Evolutionary conservation across 2,113 vertebrate species (phyloP).

Genomic region (Sinocyclocheilus anshuiensis): DNA sequence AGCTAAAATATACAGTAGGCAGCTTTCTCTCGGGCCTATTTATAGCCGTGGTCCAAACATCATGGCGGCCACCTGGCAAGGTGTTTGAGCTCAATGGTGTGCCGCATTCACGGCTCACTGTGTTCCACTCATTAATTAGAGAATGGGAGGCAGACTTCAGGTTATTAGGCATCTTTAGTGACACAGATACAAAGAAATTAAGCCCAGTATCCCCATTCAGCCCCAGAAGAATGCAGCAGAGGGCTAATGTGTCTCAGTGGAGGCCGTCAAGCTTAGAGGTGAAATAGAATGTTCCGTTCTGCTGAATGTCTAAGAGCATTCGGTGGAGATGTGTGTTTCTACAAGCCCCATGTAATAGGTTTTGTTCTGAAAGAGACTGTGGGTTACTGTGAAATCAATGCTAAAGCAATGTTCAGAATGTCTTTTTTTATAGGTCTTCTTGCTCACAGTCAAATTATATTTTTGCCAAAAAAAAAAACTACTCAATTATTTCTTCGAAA

Average conservation of each 20-base stretch:
- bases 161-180: constrained; percentile 31
- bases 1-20: background rate
- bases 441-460: background rate
- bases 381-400: constrained; percentile 26
- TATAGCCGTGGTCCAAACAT: constrained; percentile 33
- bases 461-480: background rate
- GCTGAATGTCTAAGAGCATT: constrained; percentile 1
- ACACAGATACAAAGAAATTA: constrained; percentile 14
- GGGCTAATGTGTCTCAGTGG: constrained; percentile 5
- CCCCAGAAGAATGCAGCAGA: background rate
- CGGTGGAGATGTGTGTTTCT: background rate
- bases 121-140: constrained; percentile 41
- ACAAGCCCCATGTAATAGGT: background rate
- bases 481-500: background rate
- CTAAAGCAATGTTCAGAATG: constrained; percentile 40
- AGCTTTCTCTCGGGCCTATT: constrained; percentile 21
- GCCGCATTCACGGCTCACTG: constrained; percentile 12
- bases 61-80: constrained; percentile 19
- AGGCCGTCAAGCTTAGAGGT: constrained; percentile 21
- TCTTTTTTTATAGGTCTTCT: background rate
- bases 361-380: constrained; percentile 14
- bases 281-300: constrained; percentile 16
- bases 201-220: constrained; percentile 17
- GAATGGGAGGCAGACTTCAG: constrained; percentile 20
- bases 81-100: constrained; percentile 29